Conservation (phyloP, 2,797 vertebrate genomes). For the Margarornis squamiger region DNA sequence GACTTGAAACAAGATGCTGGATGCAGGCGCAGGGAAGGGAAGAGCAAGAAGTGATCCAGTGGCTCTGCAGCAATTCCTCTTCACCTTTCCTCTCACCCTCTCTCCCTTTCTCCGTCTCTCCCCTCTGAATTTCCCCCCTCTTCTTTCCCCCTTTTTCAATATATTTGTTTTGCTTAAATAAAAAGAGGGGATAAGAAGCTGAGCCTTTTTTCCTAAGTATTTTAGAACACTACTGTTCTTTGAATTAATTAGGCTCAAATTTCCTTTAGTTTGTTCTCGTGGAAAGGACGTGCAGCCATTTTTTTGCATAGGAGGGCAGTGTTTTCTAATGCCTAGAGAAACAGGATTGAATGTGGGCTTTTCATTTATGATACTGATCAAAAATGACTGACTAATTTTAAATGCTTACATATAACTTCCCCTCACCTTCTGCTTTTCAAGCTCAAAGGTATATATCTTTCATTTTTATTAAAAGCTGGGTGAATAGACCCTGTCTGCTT, state of each 20-base stretch:
- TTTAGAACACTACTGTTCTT: background rate
- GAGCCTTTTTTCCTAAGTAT: background rate
- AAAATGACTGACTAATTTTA: background rate
- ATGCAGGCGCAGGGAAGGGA: background rate
- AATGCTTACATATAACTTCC: background rate
- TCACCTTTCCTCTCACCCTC: background rate
- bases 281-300: background rate
- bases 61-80: background rate
- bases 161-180: background rate
- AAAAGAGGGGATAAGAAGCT: background rate
- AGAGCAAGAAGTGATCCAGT: background rate
- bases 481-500: background rate
- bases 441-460: background rate
- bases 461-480: background rate
- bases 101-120: fast-evolving
- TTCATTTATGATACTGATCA: background rate
- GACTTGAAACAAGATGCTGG: background rate
- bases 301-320: background rate
- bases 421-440: background rate
- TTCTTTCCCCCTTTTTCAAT: fast-evolving
- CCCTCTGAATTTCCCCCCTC: fast-evolving
- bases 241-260: background rate
- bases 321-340: background rate
- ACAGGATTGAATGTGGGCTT: background rate
- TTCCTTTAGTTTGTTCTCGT: background rate